Conservation (phyloP, 1,140 invertebrate genomes). For the Aleiodes sp. region DNA sequence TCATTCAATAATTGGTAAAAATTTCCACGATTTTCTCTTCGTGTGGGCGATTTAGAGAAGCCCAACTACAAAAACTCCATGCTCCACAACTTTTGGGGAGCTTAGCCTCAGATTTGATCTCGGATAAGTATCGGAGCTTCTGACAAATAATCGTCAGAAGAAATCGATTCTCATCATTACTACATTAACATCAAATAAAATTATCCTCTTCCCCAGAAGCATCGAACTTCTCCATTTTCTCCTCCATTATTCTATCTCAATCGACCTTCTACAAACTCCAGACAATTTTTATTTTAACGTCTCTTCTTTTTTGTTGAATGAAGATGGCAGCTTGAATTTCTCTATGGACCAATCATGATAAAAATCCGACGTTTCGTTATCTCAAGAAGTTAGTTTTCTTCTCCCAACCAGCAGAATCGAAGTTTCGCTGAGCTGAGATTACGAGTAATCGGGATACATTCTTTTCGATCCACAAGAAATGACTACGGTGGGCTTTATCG, state of each 20-base stretch:
- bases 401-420: conserved; percentile 26
- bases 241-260: neutral
- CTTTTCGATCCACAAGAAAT: conserved; percentile 18
- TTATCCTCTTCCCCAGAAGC: no score
- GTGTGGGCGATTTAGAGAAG: no score
- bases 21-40: no score
- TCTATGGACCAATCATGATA: conserved; percentile 25
- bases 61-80: no score
- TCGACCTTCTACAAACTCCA: neutral
- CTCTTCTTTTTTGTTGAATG: neutral
- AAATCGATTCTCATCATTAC: no score
- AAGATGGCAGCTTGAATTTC: conserved; percentile 14
- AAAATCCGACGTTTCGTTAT: conserved; percentile 20
- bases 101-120: no score
- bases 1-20: no score
- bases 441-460: conserved; percentile 22
- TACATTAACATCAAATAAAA: no score
- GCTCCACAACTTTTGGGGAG: no score
- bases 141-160: no score
- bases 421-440: conserved; percentile 31
- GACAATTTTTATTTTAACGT: neutral
- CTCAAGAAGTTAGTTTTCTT: conserved; percentile 21
- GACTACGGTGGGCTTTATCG: neutral
- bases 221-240: no score
- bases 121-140: no score